phyloP scores from a whole-genome alignment of 2,888 invertebrate genomes.

The Neoaliturus tenellus region DNA sequence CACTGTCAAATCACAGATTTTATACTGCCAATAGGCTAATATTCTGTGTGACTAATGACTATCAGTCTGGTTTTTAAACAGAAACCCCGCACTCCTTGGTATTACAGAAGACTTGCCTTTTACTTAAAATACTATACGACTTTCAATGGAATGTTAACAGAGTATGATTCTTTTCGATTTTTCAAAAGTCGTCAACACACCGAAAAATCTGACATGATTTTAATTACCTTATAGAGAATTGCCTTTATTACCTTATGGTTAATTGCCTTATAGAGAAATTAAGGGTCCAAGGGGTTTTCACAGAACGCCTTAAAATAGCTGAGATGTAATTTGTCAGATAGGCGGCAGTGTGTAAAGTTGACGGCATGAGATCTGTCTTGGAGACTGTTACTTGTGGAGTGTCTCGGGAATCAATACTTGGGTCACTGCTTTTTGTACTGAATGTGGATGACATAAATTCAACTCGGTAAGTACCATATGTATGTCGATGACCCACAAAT shows the following conservation, averaged over 20 bases:
- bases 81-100: slow-evolving; percentile 9
- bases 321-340: background rate
- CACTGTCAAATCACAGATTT: slow-evolving; percentile 39
- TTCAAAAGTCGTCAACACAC: background rate
- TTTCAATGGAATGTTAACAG: background rate
- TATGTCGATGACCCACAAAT: slow-evolving; percentile 22
- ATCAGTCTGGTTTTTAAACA: slow-evolving; percentile 28
- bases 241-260: too few species aligned
- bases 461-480: slow-evolving; percentile 10
- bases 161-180: background rate
- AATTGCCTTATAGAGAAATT: too few species aligned
- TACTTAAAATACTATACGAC: too few species aligned
- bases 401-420: slow-evolving; percentile 1
- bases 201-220: too few species aligned
- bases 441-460: background rate
- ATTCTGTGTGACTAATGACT: background rate
- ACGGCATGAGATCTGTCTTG: background rate
- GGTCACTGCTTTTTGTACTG: background rate
- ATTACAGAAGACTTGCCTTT: slow-evolving; percentile 17
- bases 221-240: too few species aligned
- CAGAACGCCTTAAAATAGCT: too few species aligned
- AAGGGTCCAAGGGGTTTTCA: too few species aligned
- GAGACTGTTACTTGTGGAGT: slow-evolving; percentile 4
- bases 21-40: background rate
- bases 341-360: background rate